phyloP scores from a whole-genome alignment of 2,113 vertebrate genomes.

The Brevimyrus niger region DNA sequence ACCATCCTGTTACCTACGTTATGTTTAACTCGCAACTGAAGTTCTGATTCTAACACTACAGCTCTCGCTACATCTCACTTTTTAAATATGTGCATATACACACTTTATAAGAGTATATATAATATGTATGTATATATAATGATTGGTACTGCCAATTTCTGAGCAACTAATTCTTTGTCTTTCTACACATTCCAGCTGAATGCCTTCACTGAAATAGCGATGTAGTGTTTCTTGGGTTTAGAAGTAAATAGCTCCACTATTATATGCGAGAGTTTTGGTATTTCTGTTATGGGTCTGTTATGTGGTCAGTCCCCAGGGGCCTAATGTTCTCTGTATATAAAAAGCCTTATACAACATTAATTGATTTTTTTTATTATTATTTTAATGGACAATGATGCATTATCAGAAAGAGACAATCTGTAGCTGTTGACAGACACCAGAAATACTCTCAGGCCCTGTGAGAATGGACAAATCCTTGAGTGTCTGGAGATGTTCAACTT shows the following conservation, averaged over 20 bases:
- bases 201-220: conserved; percentile 49
- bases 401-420: conserved; percentile 60
- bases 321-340: conserved; percentile 40
- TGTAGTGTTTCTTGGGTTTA: conserved; percentile 20
- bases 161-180: conserved; percentile 42
- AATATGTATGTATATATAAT: conserved; percentile 31
- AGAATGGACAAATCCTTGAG: conserved; percentile 44
- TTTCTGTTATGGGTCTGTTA: conserved; percentile 8
- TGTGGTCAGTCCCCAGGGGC: conserved; percentile 34
- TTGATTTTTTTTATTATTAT: conserved; percentile 29
- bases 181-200: conserved; percentile 61
- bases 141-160: conserved; percentile 46
- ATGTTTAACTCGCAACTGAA: neutral
- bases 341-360: conserved; percentile 51
- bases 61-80: neutral
- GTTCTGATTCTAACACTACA: neutral
- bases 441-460: conserved; percentile 57
- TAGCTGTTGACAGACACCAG: conserved; percentile 40
- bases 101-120: conserved; percentile 20
- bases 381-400: conserved; percentile 40
- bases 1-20: neutral
- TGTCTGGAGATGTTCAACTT: conserved; percentile 42
- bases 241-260: conserved; percentile 20
- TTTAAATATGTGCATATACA: conserved; percentile 4
- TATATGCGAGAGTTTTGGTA: conserved; percentile 18